Evolutionary conservation across 2,888 invertebrate genomes (phyloP).

Genomic region (Geophilus truncorum): DNA sequence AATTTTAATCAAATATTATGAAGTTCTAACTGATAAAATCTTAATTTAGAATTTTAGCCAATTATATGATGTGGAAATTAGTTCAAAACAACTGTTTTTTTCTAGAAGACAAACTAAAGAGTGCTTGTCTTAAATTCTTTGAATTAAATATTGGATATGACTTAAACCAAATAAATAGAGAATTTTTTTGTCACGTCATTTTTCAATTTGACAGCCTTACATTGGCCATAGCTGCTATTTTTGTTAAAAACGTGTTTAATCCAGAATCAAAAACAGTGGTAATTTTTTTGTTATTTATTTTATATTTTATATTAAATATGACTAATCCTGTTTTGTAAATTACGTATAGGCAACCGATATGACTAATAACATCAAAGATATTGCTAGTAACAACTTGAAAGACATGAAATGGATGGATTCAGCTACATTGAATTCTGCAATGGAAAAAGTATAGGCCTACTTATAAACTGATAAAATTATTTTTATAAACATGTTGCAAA

Average conservation of each 20-base stretch:
- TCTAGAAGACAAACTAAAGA: neutral
- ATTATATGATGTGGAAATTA: neutral
- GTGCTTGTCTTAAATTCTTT: too few relatives aligned
- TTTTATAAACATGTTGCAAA: neutral
- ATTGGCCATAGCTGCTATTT: neutral
- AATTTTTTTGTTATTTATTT: too few relatives aligned
- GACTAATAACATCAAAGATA: slow-evolving; percentile 74
- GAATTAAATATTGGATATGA: too few relatives aligned
- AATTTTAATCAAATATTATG: neutral
- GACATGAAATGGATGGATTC: slow-evolving; percentile 89
- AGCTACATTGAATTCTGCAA: slow-evolving; percentile 57
- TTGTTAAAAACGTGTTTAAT: neutral
- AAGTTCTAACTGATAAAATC: too few relatives aligned
- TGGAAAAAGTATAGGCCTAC: slow-evolving; percentile 45
- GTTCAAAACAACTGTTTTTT: neutral
- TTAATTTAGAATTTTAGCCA: neutral
- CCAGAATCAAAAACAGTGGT: neutral
- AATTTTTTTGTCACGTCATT: neutral
- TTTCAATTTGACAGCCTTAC: neutral
- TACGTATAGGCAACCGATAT: slow-evolving; percentile 55
- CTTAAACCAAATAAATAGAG: neutral
- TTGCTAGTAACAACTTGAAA: slow-evolving; percentile 72
- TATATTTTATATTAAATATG: neutral
- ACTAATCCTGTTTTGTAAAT: neutral
- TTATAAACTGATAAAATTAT: neutral